Percentiles rank a stretch among this genome's conserved stretches.
Evolutionary conservation across 37 sponge, comb jelly and placozoan species (phyloP).

Genomic region (Beroe ovata): DNA sequence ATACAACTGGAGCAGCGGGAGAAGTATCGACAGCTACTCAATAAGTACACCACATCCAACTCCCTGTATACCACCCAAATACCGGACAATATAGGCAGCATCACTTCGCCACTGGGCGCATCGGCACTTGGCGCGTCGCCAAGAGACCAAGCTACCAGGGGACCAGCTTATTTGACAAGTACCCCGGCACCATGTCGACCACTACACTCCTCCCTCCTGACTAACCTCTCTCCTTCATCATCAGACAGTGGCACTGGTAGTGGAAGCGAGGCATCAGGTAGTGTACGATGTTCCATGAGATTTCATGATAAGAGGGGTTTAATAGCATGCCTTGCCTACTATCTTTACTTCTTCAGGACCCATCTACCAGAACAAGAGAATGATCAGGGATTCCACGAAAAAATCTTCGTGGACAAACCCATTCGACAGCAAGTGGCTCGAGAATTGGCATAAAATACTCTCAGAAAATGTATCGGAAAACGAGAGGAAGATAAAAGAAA

Average conservation of each 20-base stretch:
- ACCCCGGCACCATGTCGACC: constrained; percentile 40
- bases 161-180: constrained; percentile 20
- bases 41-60: constrained; percentile 22
- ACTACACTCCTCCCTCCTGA: neutral
- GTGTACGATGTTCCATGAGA: too few species aligned
- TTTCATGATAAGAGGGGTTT: too few species aligned
- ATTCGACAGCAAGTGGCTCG: constrained; percentile 53
- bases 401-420: constrained; percentile 55
- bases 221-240: constrained; percentile 35
- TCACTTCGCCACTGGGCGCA: neutral
- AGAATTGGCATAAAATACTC: constrained; percentile 57
- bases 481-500: constrained; percentile 46
- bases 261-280: constrained; percentile 63
- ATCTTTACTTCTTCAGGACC: constrained; percentile 28
- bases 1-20: constrained; percentile 63
- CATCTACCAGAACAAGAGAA: constrained; percentile 55
- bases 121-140: neutral
- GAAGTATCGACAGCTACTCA: constrained; percentile 48
- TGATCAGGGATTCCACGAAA: constrained; percentile 21
- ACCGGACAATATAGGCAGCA: neutral
- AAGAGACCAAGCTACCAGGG: neutral
- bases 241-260: constrained; percentile 66
- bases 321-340: too few species aligned
- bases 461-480: constrained; percentile 44
- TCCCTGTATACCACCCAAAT: neutral